Evolutionary conservation across 2,888 invertebrate genomes (phyloP), one percentile per base, ranked within the genome.

Genomic region (Nomada flava): DNA sequence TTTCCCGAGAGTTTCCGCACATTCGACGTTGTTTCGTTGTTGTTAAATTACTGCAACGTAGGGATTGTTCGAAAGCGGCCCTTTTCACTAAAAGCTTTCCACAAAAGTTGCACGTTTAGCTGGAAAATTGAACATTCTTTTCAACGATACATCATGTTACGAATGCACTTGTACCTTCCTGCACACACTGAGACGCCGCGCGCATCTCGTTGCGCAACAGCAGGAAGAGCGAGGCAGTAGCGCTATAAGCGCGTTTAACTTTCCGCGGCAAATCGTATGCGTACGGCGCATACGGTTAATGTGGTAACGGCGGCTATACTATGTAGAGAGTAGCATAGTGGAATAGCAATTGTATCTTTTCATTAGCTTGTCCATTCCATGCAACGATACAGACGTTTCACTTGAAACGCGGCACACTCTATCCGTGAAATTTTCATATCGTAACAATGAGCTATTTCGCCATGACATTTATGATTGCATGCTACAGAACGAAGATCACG

Each of bases 101-200:
- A 68, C 68, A 53, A 79, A 86, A 82, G 81, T 79, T 52, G 65
- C 60, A 36, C 57, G 59, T 60, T n/a, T 70, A 75, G 59, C 71
- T 55, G 60, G 26, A 73, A 72, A 88, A 72, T 68, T 72, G 78
- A 65, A 79, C 57, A 63, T 83, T 81, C 75, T 79, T 79, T 82
- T 89, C 82, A 89, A 81, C 86, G 84, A 86, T 85, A 85, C 91
- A 90, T 90, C 52, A 69, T 83, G 87, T 80, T 83, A 84, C 84
- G 77, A 82, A 76, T 84, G 77, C 82, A 85, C 82, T 84, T 84
- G 62, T 71, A 81, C 81, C 79, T 83, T 81, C 65, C 76, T 89
- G 88, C 89, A 87, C 88, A 84, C 76, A 89, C 83, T 86, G 87
- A 87, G 89, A 88, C 88, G 86, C 88, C 86, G 86, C 87, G 88